Conservation (phyloP, 2,113 vertebrate species). For the Hyla sarda region DNA sequence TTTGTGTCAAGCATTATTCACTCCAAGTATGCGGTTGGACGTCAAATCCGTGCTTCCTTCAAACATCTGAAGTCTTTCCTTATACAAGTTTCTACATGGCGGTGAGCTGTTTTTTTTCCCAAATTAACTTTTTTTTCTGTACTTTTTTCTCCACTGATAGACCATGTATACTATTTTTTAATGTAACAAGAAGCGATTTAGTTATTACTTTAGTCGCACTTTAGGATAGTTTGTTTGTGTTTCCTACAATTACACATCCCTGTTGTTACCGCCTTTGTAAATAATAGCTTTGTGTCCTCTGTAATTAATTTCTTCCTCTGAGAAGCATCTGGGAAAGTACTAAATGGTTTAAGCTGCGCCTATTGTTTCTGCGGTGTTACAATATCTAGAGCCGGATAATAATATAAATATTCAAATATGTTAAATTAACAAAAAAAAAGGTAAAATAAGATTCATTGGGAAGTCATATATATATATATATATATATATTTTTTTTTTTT, state of each 20-base stretch:
- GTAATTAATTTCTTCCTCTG: conserved; percentile 53
- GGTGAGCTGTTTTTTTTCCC: too few species aligned
- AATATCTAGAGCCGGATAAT: neutral
- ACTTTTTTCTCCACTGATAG: too few species aligned
- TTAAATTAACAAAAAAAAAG: neutral
- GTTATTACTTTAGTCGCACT: neutral
- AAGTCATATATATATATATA: neutral
- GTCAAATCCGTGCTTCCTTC: too few species aligned
- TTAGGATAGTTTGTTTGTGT: conserved; percentile 41
- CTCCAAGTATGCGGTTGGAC: too few species aligned
- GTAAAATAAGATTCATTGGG: neutral
- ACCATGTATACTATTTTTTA: too few species aligned
- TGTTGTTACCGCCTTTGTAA: conserved; percentile 26
- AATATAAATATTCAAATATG: conserved; percentile 8
- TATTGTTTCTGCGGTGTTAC: conserved; percentile 1
- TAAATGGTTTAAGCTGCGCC: conserved; percentile 20
- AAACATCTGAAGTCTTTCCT: too few species aligned
- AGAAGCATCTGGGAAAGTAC: conserved; percentile 47
- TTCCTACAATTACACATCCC: conserved; percentile 38
- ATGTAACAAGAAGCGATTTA: conserved; percentile 2
- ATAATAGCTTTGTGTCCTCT: conserved; percentile 21
- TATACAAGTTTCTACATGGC: too few species aligned
- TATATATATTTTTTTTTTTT: too few species aligned
- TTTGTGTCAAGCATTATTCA: too few species aligned
- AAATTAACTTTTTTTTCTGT: too few species aligned